Evolutionary conservation across 1,140 invertebrate species (phyloP), one percentile per base, ranked within the genome.

Genomic region (Piezodorus guildinii): DNA sequence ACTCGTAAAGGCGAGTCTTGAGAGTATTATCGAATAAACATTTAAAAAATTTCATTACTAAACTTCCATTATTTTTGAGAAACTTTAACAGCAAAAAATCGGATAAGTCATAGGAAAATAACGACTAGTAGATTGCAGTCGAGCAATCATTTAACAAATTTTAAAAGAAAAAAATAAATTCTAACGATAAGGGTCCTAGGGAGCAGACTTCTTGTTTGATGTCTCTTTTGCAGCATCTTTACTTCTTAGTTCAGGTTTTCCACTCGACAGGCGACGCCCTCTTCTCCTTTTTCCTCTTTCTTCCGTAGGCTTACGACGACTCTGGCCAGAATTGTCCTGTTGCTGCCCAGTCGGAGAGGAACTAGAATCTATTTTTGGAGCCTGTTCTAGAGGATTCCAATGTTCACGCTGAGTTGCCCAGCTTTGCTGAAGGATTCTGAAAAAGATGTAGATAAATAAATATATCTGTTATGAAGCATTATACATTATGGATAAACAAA

Each of bases 361-460:
- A 15, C 52, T 56, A 4, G 17, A 21, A 56, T 56, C 52, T 23
- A 56, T 16, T 25, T 56, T 56, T 23, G 52, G 52, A 16, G 52
- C 52, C 61, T 67, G 58, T 30, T 65, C 21, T 63, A 69, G 59
- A 19, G 65, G 46, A 21, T 65, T 60, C 69, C 69, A 71, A 56
- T 71, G 67, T 39, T 69, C 67, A 14, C 68, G 60, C 63, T 71
- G 70, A 4, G 67, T 63, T 39, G 65, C 27, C 59, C 67, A 71
- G 12, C 69, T 69, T 19, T 70, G 64, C 27, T 67, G 64, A 14
- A 71, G 63, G 27, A 68, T 60, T 23, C 65, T 66, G 19, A 23
- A 27, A 27, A 56, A 17, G n/a, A n/a, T n/a, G n/a, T n/a, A n/a
- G n/a, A n/a, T n/a, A 59, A 30, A 27, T 9, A 59, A 59, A 16